Conservation (phyloP, 2,888 invertebrate genomes). For the Cantharis lateralis region DNA sequence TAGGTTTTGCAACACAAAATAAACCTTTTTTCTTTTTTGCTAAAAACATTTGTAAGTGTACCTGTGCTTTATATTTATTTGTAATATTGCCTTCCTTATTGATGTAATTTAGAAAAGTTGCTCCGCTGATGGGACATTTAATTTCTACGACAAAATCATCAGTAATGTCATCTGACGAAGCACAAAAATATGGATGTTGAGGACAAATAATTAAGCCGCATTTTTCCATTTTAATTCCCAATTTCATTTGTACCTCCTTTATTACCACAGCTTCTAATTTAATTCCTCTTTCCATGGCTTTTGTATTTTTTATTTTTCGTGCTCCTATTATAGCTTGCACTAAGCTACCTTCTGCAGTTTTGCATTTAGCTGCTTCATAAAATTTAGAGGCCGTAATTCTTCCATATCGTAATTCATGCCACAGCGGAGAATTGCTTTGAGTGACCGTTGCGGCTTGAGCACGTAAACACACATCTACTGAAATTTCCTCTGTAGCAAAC, state of each 20-base stretch:
- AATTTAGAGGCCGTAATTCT: slow-evolving; percentile 34
- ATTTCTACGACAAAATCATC: slow-evolving; percentile 35
- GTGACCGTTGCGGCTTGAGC: neutral
- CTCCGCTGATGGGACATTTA: slow-evolving; percentile 35
- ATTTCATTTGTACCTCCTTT: slow-evolving; percentile 24
- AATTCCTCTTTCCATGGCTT: slow-evolving; percentile 37
- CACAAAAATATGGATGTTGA: slow-evolving; percentile 15
- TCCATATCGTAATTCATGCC: slow-evolving; percentile 35
- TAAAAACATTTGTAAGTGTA: too few relatives aligned
- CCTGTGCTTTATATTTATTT: too few relatives aligned
- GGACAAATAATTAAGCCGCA: too few relatives aligned
- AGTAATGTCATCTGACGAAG: slow-evolving; percentile 37
- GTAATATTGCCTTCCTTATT: too few relatives aligned
- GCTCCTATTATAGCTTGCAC: slow-evolving; percentile 34
- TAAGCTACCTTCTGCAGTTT: slow-evolving; percentile 33
- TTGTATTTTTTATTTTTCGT: slow-evolving; percentile 25
- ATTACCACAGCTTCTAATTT: slow-evolving; percentile 32
- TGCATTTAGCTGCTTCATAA: slow-evolving; percentile 31
- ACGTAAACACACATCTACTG: neutral
- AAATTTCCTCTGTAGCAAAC: neutral
- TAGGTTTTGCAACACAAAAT: too few relatives aligned
- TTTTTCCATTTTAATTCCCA: too few relatives aligned
- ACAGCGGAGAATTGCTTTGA: neutral
- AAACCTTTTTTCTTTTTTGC: neutral
- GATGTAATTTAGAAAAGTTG: slow-evolving; percentile 29